phyloP scores from a whole-genome alignment of 53 echinoderm and acorn worm species.

The Paracentrotus lividus region DNA sequence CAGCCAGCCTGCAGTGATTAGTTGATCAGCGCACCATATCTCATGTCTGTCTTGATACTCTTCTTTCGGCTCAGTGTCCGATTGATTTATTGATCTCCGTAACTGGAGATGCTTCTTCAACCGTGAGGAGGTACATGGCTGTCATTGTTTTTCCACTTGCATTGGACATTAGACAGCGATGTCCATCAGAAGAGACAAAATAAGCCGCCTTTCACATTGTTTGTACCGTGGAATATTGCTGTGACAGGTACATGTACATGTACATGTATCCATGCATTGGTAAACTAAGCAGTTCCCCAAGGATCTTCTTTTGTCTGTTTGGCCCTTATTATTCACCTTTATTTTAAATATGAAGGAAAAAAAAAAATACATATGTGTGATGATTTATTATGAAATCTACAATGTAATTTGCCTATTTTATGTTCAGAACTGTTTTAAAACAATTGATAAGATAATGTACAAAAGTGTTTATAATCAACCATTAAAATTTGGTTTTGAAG shows the following conservation, averaged over 20 bases:
- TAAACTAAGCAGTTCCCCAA: neutral
- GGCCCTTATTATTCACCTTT: neutral
- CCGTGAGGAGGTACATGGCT: neutral
- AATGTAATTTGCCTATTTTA: no score
- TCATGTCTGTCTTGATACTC: neutral
- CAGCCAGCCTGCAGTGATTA: conserved; percentile 29
- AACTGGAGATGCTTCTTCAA: conserved; percentile 17
- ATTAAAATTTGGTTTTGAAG: no score
- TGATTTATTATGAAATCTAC: no score
- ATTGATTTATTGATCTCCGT: conserved; percentile 21
- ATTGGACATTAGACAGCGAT: neutral
- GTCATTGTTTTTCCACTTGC: neutral
- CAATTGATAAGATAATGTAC: neutral
- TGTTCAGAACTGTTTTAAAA: no score
- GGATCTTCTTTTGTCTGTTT: neutral
- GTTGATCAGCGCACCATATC: conserved; percentile 20
- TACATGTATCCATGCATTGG: conserved; percentile 6
- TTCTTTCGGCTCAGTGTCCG: neutral
- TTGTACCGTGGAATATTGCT: neutral
- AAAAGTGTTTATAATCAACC: neutral
- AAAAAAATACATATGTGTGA: no score
- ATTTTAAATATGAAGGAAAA: no score
- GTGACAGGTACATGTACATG: no score
- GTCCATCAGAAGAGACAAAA: neutral
- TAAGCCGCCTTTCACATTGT: neutral